Conservation (phyloP, 2,797 vertebrate genomes). For the Coluber constrictor region DNA sequence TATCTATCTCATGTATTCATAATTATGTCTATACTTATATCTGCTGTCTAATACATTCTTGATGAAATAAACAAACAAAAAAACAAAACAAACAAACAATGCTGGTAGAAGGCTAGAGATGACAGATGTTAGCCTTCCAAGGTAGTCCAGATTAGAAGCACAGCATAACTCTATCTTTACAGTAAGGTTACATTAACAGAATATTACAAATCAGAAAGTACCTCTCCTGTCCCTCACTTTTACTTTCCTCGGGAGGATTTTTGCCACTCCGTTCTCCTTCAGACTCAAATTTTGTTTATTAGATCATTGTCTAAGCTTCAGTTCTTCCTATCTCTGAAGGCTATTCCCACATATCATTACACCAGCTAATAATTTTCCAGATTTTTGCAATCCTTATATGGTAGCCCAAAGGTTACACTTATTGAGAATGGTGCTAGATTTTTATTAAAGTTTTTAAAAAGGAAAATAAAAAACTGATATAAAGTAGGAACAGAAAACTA, state of each 20-base stretch:
- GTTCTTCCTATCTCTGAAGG: not conserved
- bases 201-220: not conserved
- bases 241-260: not conserved
- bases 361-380: not conserved
- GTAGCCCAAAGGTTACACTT: not conserved
- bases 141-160: not conserved
- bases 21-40: too few relatives aligned
- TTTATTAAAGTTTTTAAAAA: not conserved
- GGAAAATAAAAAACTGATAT: not conserved
- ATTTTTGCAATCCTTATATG: not conserved
- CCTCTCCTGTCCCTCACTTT: not conserved
- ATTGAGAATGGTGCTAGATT: not conserved
- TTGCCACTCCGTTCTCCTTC: not conserved
- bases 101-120: not conserved
- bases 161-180: not conserved
- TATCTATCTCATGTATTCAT: too few relatives aligned
- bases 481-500: not conserved
- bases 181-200: not conserved
- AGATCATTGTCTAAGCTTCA: not conserved
- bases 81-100: not conserved
- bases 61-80: too few relatives aligned
- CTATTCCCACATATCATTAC: not conserved
- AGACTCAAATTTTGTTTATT: not conserved
- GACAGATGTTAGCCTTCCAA: not conserved
- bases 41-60: too few relatives aligned